These are phyloP conservation scores for Cuculus canorus DNA, from an alignment of 2,797 vertebrate species.

Conservation along the genomic window DNA sequence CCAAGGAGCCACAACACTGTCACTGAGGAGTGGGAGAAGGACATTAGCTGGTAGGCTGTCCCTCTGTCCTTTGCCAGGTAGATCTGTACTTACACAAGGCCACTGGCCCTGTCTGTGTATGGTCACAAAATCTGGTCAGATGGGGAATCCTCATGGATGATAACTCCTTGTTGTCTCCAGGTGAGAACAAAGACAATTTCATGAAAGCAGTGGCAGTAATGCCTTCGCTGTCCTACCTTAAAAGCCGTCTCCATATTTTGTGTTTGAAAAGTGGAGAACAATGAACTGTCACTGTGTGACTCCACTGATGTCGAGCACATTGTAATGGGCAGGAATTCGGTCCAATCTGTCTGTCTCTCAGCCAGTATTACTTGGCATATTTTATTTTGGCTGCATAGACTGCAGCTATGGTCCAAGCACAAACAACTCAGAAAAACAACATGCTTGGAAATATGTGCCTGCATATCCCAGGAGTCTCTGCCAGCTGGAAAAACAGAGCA, in stretches of 20 bases:
- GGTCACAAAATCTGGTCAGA: background rate
- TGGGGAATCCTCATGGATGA: background rate
- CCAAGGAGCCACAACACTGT: fast-evolving
- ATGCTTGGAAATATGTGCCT: constrained; percentile 54
- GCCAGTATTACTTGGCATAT: constrained; percentile 68
- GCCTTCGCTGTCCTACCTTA: background rate
- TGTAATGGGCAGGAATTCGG: constrained; percentile 20
- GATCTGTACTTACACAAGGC: background rate
- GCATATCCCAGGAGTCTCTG: background rate
- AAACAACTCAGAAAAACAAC: constrained; percentile 52
- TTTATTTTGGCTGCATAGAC: constrained; percentile 56
- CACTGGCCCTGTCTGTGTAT: background rate
- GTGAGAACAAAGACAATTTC: background rate
- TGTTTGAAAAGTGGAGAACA: constrained; percentile 53
- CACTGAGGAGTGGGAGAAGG: background rate
- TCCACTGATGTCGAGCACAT: constrained; percentile 7
- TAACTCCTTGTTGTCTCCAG: background rate
- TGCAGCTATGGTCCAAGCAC: constrained; percentile 49
- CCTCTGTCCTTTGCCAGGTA: background rate
- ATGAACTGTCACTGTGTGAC: constrained; percentile 40
- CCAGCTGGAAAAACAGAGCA: constrained; percentile 64
- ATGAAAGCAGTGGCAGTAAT: background rate
- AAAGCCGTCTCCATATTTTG: background rate
- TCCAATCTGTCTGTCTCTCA: constrained; percentile 30
- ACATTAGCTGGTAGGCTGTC: background rate